Percentiles rank a stretch among this genome's conserved stretches.
These are phyloP conservation scores for Metaphire vulgaris DNA, from an alignment of 1,140 invertebrate genomes.

Conservation along the genomic window DNA sequence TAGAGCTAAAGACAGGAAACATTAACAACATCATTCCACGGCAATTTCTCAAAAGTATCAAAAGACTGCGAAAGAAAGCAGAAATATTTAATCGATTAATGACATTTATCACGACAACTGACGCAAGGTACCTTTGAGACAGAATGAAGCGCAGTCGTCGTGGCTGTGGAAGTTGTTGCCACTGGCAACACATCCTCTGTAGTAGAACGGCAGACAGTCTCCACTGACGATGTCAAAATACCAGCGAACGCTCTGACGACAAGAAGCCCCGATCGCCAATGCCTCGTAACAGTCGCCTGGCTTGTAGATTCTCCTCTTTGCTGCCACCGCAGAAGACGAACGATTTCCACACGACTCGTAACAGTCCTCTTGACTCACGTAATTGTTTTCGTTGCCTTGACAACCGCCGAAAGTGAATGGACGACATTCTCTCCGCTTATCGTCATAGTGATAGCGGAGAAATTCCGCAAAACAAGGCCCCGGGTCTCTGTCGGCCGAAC, in stretches of 20 bases:
- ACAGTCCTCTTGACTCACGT: constrained; percentile 51
- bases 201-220: constrained; percentile 89
- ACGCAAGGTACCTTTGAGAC: constrained; percentile 5
- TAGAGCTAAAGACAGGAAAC: too few species aligned
- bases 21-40: too few species aligned
- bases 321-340: not conserved
- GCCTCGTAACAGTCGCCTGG: not conserved
- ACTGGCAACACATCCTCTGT: constrained; percentile 79
- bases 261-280: constrained; percentile 66
- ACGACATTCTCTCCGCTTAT: constrained; percentile 53
- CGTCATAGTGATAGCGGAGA: constrained; percentile 55
- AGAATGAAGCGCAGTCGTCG: constrained; percentile 21
- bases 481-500: not conserved
- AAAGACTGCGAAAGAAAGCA: too few species aligned
- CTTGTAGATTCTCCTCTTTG: not conserved
- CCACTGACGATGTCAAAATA: constrained; percentile 76
- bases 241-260: constrained; percentile 66
- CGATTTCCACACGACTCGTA: constrained; percentile 15
- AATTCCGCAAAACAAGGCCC: constrained; percentile 4
- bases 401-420: constrained; percentile 56
- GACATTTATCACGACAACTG: too few species aligned
- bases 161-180: constrained; percentile 28
- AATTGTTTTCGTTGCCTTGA: constrained; percentile 47
- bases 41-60: too few species aligned
- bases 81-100: too few species aligned